Evolutionary conservation across 2,113 vertebrate genomes (phyloP), one percentile per base, ranked within the genome.

Genomic region (Salvelinus sp.): DNA sequence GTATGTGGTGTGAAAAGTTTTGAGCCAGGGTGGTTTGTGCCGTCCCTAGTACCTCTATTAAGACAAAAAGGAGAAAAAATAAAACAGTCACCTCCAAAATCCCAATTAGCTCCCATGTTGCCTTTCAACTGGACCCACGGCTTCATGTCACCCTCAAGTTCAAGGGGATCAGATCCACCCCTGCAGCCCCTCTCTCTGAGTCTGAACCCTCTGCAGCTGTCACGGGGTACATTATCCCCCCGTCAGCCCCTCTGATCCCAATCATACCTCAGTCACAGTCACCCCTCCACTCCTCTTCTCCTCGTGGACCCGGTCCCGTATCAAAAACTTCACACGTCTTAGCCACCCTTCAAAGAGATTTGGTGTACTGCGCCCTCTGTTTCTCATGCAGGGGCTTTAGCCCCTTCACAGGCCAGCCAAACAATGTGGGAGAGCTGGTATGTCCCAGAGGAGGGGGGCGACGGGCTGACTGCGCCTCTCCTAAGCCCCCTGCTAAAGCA

Each of bases 131-230:
- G 7, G 75, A 71, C 70, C 67, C 58, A 57, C 60, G 30, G 69
- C 60, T 47, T 47, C 28, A 76, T 48, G 58, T 74, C 16, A 10
- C 44, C 44, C 66, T 73, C 44, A 57, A 78, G 79, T 84, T 82
- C 73, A 83, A 78, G 76, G 73, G 81, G 75, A 72, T 85, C 69
- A 69, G 58, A 72, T 64, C 38, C 48, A 38, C 47, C 70, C 27
- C 66, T 18, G 38, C 27, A 75, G 44, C 74, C 72, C 18, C 66
- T 69, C 67, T 44, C 38, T 44, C 38, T 44, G 38, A 44, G 38
- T 44, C 38, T 27, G 27, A 60, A 64, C 16, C 78, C 83, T 69
- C 75, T 66, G 71, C 85, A 81, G 84, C 86, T 88, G 86, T 80
- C 70, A 71, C 71, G 33, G 68, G 77, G 83, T 68, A 76, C 71